Percentiles rank a stretch among this genome's conserved stretches.
Conservation (phyloP, 2,113 vertebrate species). For the Pyrgilauda ruficollis region DNA sequence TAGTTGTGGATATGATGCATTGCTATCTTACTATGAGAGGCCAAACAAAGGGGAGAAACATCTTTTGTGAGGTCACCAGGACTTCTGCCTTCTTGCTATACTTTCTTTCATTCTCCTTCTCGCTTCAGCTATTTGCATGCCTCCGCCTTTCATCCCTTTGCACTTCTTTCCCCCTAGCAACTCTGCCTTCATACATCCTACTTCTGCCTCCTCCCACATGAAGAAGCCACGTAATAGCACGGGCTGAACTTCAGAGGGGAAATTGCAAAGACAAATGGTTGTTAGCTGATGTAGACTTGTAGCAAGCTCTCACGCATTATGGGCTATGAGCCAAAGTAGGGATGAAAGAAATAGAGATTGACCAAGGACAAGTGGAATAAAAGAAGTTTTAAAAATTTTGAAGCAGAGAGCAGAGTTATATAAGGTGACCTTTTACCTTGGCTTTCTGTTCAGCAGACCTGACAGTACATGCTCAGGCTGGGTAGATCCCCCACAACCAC, state of each 20-base stretch:
- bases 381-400: background rate
- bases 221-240: background rate
- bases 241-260: background rate
- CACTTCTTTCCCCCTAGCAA: slow-evolving; percentile 11
- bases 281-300: background rate
- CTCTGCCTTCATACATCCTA: background rate
- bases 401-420: background rate
- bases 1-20: background rate
- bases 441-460: background rate
- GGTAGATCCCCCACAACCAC: background rate
- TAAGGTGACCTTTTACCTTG: background rate
- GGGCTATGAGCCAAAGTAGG: background rate
- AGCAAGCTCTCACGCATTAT: background rate
- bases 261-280: background rate
- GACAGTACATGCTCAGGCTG: background rate
- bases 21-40: background rate
- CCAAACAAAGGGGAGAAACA: background rate
- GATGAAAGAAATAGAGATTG: background rate
- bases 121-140: background rate
- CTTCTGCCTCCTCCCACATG: background rate
- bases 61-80: background rate
- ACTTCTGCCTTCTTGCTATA: background rate
- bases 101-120: background rate
- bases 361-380: background rate
- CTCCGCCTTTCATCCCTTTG: background rate